Evolutionary conservation across 2,113 vertebrate species (phyloP).

Genomic region (Myanophis thanlyinensis): DNA sequence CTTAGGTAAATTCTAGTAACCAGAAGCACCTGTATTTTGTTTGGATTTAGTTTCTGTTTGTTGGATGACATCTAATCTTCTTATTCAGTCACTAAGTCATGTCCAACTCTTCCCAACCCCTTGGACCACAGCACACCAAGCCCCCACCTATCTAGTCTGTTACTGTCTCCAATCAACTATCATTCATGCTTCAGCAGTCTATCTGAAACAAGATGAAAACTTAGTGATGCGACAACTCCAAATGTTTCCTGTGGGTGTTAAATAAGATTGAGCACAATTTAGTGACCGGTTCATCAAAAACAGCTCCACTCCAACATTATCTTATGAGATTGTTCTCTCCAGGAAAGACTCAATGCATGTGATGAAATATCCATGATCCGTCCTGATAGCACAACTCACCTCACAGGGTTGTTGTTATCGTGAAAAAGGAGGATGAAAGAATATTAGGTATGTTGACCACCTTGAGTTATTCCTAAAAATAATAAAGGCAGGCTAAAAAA

Average conservation of each 20-base stretch:
- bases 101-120: too few relatives aligned
- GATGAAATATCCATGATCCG: background rate
- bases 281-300: background rate
- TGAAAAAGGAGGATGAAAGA: too few relatives aligned
- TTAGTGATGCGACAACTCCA: background rate
- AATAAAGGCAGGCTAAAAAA: too few relatives aligned
- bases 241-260: background rate
- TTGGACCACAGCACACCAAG: background rate
- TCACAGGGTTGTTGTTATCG: too few relatives aligned
- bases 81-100: background rate
- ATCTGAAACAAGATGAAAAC: background rate
- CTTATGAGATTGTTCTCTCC: background rate
- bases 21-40: too few relatives aligned
- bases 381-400: too few relatives aligned
- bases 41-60: background rate
- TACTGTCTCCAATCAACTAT: background rate
- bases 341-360: background rate
- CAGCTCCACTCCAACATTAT: background rate
- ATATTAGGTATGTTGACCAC: too few relatives aligned
- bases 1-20: too few relatives aligned
- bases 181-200: background rate
- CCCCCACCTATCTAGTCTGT: background rate
- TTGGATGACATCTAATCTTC: background rate
- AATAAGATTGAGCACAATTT: background rate
- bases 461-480: too few relatives aligned